phyloP scores from a whole-genome alignment of 2,113 vertebrate genomes.

The Trematomus loennbergii region DNA sequence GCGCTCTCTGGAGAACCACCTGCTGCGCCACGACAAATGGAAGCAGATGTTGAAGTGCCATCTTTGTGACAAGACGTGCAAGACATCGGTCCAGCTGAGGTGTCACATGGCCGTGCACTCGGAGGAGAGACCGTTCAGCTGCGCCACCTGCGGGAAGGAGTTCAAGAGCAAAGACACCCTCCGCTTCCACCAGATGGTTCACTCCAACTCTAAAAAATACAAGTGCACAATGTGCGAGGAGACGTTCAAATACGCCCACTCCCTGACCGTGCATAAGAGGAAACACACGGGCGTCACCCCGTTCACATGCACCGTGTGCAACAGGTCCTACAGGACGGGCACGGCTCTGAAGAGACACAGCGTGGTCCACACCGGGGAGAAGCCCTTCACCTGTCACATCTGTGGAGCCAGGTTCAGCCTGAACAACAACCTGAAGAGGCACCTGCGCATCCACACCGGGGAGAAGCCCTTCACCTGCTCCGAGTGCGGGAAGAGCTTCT shows the following conservation, averaged over 20 bases:
- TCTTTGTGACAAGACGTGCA: constrained; percentile 72
- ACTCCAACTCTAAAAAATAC: constrained; percentile 72
- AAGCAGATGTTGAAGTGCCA: constrained; percentile 66
- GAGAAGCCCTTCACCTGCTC: constrained; percentile 78
- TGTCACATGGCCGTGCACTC: constrained; percentile 78
- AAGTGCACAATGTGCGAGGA: constrained; percentile 75
- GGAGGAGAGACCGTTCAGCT: constrained; percentile 75
- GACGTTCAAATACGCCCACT: constrained; percentile 77
- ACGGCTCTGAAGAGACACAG: constrained; percentile 73
- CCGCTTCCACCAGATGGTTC: constrained; percentile 78
- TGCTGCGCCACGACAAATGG: constrained; percentile 68
- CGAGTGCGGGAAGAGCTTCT: constrained; percentile 76
- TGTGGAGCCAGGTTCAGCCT: constrained; percentile 78
- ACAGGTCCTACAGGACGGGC: constrained; percentile 68
- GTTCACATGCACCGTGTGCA: constrained; percentile 69
- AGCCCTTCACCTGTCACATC: constrained; percentile 79
- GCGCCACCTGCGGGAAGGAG: constrained; percentile 72
- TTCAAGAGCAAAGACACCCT: constrained; percentile 81
- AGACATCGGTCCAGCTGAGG: constrained; percentile 60
- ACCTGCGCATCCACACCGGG: constrained; percentile 76
- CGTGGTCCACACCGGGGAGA: constrained; percentile 76
- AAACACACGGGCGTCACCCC: constrained; percentile 77
- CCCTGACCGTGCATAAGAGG: constrained; percentile 76
- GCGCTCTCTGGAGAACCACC: constrained; percentile 75
- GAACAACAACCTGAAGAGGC: constrained; percentile 78